Evolutionary conservation across 2,888 invertebrate species (phyloP), one percentile per base, ranked within the genome.

Genomic region (Oithona nana): DNA sequence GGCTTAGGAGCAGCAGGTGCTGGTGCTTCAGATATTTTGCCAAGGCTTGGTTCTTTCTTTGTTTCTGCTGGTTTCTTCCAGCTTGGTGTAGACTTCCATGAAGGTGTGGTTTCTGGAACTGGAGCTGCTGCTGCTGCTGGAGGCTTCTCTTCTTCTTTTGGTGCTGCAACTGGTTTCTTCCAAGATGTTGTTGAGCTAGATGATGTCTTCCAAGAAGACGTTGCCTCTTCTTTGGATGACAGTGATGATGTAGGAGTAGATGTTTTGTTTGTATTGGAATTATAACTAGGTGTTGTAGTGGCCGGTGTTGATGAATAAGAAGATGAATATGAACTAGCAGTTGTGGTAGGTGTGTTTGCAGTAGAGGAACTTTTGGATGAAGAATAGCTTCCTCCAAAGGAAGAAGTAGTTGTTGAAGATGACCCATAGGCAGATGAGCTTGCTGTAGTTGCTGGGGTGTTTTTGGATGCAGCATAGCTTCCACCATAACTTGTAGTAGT

Each of bases 61-160:
- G 6, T 16, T 16, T 39, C 56, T 26, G 56, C 11, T 24, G 56
- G 56, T 29, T 56, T 56, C 56, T 56, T 28, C 56, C 56, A 56
- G 39, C 39, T 39, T 39, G 39, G 39, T 39, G 39, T 39, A 39
- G 39, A 11, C 16, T 39, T 39, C 39, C 39, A 39, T 39, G 39
- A 39, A 28, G 56, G 56, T 29, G 20, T 56, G 24, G 24, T 56
- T 26, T 56, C 28, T 20, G 16, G 13, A n/a, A 52, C 52, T 20
- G 52, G 52, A 52, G 6, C 52, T 13, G 16, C 52, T 20, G 16
- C 52, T 52, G 20, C 22, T 13, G 52, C 20, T 52, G 24, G 24
- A 24, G 56, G 24, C 20, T 52, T 24, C 28, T 28, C 56, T 13
- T 11, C 13, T 56, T 24, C 28, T 24, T 8, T 8, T 24, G 56